Conservation (phyloP, 2,888 invertebrate species). For the Parapristionchus giblindavisi region DNA sequence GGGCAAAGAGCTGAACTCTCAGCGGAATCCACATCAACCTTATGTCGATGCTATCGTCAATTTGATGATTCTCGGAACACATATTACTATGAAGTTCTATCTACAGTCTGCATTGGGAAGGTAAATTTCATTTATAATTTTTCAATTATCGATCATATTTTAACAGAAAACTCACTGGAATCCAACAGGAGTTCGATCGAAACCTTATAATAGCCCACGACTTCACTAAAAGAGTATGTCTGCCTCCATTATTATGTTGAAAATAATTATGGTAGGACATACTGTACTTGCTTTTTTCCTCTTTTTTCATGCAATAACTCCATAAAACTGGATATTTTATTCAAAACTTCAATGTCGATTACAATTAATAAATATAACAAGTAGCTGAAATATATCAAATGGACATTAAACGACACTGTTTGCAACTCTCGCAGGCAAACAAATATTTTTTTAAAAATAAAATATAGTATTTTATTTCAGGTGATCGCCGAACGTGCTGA, state of each 20-base stretch:
- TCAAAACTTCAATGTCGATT: too few relatives aligned
- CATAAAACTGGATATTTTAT: too few relatives aligned
- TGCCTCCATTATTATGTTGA: background rate
- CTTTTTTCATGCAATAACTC: too few relatives aligned
- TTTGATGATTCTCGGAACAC: conserved; percentile 20
- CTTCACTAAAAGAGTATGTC: conserved; percentile 12
- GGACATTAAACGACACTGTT: background rate
- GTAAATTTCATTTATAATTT: background rate
- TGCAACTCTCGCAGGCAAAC: too few relatives aligned
- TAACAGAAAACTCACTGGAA: conserved; percentile 1
- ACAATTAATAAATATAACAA: too few relatives aligned
- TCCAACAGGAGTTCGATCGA: background rate
- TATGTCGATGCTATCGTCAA: conserved; percentile 21
- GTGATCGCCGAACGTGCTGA: background rate
- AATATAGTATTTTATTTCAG: background rate
- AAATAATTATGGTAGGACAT: too few relatives aligned
- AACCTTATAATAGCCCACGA: background rate
- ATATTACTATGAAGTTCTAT: conserved; percentile 20
- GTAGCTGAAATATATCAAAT: too few relatives aligned
- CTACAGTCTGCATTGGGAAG: background rate
- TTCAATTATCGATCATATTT: background rate
- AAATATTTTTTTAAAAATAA: background rate
- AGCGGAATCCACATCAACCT: conserved; percentile 1
- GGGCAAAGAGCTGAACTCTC: conserved; percentile 27
- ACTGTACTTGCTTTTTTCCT: too few relatives aligned